A percentile compares a stretch with the other conserved stretches of the same genome.
Evolutionary conservation across 2,113 vertebrate species (phyloP).

Genomic region (Tachysurus vachellii): DNA sequence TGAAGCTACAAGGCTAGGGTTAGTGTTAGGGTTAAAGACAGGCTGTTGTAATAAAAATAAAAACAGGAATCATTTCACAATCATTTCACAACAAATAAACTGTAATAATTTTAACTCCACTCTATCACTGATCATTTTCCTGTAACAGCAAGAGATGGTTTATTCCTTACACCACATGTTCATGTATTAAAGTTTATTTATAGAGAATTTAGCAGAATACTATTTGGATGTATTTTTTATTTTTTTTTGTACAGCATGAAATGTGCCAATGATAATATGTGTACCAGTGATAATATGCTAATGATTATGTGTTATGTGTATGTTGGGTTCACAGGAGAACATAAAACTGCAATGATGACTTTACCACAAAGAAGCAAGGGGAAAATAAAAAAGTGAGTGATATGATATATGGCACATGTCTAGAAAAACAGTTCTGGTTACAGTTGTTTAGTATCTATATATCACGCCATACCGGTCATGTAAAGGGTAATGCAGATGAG

Average conservation of each 20-base stretch:
- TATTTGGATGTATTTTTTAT: too few species aligned
- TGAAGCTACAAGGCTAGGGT: too few species aligned
- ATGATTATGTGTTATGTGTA: neutral
- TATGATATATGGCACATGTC: neutral
- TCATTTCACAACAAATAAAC: too few species aligned
- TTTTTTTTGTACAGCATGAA: too few species aligned
- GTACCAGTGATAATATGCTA: neutral
- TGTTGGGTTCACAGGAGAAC: conserved; percentile 3
- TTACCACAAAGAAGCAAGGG: neutral
- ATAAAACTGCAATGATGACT: conserved; percentile 8
- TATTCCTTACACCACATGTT: neutral
- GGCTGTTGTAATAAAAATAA: too few species aligned
- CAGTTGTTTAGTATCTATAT: too few species aligned
- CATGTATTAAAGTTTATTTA: neutral
- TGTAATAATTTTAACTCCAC: neutral
- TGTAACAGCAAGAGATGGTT: neutral
- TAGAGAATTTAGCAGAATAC: too few species aligned
- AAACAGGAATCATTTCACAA: too few species aligned
- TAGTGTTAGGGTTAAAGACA: too few species aligned
- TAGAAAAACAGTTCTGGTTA: neutral
- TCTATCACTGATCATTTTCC: neutral
- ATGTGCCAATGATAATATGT: neutral
- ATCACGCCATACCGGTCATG: neutral
- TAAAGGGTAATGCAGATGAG: too few species aligned
- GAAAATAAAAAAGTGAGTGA: conserved; percentile 28